Percentiles rank a stretch among this genome's conserved stretches.
Evolutionary conservation across 2,113 vertebrate species (phyloP).

Genomic region (Notiomystis cincta): DNA sequence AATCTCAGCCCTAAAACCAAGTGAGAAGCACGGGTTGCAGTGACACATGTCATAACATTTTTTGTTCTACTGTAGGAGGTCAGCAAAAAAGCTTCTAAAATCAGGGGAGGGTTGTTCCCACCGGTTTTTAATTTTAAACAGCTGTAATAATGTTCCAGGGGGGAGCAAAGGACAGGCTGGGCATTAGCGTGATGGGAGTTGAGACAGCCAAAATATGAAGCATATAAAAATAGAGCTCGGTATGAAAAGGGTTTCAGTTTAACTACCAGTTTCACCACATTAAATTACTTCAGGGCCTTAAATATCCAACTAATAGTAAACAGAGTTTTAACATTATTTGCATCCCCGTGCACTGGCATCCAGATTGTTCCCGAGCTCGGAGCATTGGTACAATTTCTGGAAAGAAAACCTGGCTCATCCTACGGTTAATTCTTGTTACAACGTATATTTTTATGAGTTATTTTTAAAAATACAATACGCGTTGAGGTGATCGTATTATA

Average conservation of each 20-base stretch:
- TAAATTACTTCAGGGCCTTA: background rate
- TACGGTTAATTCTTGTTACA: background rate
- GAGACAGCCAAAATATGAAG: slow-evolving; percentile 15
- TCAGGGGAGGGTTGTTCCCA: slow-evolving; percentile 2
- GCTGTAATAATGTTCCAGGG: slow-evolving; percentile 14
- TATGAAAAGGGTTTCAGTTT: background rate
- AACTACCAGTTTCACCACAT: background rate
- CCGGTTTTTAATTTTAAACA: slow-evolving; percentile 31
- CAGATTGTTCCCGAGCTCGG: accelerated
- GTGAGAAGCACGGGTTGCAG: background rate
- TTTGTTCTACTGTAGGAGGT: background rate
- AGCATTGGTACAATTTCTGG: accelerated
- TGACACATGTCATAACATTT: background rate
- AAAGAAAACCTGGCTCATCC: background rate
- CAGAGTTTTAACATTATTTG: background rate
- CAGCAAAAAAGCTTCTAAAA: slow-evolving; percentile 17
- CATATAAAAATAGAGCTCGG: slow-evolving; percentile 7
- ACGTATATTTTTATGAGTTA: background rate
- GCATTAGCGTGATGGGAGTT: background rate
- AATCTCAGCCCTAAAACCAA: background rate
- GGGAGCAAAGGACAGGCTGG: background rate
- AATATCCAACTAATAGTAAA: background rate
- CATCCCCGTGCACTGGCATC: background rate
- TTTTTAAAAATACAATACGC: background rate
- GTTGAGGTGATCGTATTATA: accelerated